Conservation (phyloP, 2,113 vertebrate genomes). For the Eretmochelys imbricata region DNA sequence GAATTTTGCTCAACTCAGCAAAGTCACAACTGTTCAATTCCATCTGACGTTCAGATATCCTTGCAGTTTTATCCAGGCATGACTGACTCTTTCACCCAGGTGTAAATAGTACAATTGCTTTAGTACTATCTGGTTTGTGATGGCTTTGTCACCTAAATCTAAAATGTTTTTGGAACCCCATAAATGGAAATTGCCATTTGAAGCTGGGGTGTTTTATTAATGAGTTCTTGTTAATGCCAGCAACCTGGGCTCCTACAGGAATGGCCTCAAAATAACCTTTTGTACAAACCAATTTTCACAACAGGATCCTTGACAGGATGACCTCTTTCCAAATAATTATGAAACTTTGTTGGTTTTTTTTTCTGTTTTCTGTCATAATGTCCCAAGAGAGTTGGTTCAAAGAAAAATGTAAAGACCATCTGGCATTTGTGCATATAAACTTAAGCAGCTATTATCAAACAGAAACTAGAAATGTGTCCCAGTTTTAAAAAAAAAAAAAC, state of each 20-base stretch:
- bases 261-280: background rate
- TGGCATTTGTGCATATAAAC: background rate
- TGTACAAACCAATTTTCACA: background rate
- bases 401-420: background rate
- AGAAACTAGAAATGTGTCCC: background rate
- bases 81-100: background rate
- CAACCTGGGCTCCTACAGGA: background rate
- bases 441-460: background rate
- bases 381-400: background rate
- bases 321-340: background rate
- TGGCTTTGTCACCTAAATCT: background rate
- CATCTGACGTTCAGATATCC: background rate
- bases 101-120: background rate
- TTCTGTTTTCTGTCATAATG: background rate
- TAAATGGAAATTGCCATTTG: background rate
- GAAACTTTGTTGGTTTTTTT: background rate
- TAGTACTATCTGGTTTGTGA: background rate
- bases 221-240: background rate
- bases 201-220: background rate
- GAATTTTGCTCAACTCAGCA: background rate
- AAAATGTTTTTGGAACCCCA: background rate
- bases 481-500: background rate
- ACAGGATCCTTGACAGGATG: background rate
- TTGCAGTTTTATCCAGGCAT: background rate
- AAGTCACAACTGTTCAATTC: background rate